Percentiles rank a stretch among this genome's conserved stretches.
These are phyloP conservation scores for Apolygus lucorum DNA, from an alignment of 1,140 invertebrate genomes.

Conservation along the genomic window DNA sequence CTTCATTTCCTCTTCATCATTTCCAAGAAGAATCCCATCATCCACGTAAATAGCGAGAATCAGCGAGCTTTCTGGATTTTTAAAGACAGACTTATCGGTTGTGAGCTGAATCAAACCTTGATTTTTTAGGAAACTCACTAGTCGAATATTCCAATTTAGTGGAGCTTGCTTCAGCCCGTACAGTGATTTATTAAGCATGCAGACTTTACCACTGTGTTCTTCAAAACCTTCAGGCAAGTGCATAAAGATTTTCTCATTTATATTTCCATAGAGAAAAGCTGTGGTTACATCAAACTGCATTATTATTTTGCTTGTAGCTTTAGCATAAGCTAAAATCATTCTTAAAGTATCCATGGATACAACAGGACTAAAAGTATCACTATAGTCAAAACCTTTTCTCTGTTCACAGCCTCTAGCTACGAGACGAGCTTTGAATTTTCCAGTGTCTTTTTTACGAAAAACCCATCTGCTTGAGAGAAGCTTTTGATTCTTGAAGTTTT, in stretches of 20 bases:
- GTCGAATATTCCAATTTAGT: conserved; percentile 34
- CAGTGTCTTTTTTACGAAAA: conserved; percentile 25
- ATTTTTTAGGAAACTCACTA: conserved; percentile 9
- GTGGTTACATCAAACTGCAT: conserved; percentile 41
- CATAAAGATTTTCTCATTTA: conserved; percentile 13
- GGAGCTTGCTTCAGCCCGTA: conserved; percentile 41
- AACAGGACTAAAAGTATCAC: conserved; percentile 39
- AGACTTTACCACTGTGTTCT: conserved; percentile 34
- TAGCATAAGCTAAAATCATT: conserved; percentile 39
- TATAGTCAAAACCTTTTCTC: conserved; percentile 33
- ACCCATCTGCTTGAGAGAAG: conserved; percentile 29
- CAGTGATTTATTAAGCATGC: conserved; percentile 38
- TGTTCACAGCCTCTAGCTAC: conserved; percentile 40
- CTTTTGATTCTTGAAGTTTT: conserved; percentile 8
- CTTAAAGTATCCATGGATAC: conserved; percentile 38
- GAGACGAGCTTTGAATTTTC: conserved; percentile 38
- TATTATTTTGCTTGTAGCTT: conserved; percentile 36
- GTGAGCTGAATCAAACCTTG: conserved; percentile 13
- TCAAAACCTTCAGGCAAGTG: conserved; percentile 30
- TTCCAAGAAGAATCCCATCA: conserved; percentile 14
- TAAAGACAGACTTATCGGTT: neutral
- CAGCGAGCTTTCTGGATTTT: neutral
- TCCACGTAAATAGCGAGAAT: conserved; percentile 19
- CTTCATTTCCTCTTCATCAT: neutral
- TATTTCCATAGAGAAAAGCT: conserved; percentile 17